Evolutionary conservation across 2,113 vertebrate genomes (phyloP), one percentile per base, ranked within the genome.

Genomic region (Salvelinus alpinus): DNA sequence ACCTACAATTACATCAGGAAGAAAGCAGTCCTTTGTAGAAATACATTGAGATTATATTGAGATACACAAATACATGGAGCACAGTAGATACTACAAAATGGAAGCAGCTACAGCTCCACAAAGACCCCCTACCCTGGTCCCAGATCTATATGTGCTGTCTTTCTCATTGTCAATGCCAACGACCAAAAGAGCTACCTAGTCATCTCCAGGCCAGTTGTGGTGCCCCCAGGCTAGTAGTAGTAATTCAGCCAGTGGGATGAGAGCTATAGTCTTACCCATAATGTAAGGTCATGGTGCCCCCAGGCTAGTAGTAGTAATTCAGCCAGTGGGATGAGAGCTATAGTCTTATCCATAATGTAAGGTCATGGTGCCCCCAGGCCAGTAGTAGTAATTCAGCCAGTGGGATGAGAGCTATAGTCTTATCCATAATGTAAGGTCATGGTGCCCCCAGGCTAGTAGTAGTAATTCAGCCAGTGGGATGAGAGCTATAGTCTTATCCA

Each of bases 1-100:
- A 70, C 64, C 74, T 44, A 71, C 71, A 75, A 24, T 75, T 79
- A 27, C 57, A 34, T 74, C 66, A 81, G 79, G 74, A 84, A 82
- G 79, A 74, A 75, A 72, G 66, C 77, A 75, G 71, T 78, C 74
- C 64, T 57, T 1, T 54, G 4, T 69, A 25, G 3, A 78, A 72
- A 16, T 16, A 68, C 12, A 68, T n/a, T 68, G 29, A 66, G 59
- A n/a, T 62, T n/a, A 62, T 62, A 22, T 62, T 62, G 2, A 22
- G 59, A 62, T 62, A 16, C 20, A 62, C n/a, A n/a, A 62, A 62
- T 22, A n/a, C 6, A 62, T 24, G 59, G 59, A 62, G 18, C 2
- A 16, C 18, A 62, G n/a, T 62, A 3, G 7, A 62, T n/a, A 11
- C 4, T 20, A 57, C 54, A 57, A 16, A 20, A 57, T 57, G 54